These are phyloP conservation scores for Trypoxylus dichotomus DNA, from an alignment of 1,140 invertebrate species.

Conservation along the genomic window DNA sequence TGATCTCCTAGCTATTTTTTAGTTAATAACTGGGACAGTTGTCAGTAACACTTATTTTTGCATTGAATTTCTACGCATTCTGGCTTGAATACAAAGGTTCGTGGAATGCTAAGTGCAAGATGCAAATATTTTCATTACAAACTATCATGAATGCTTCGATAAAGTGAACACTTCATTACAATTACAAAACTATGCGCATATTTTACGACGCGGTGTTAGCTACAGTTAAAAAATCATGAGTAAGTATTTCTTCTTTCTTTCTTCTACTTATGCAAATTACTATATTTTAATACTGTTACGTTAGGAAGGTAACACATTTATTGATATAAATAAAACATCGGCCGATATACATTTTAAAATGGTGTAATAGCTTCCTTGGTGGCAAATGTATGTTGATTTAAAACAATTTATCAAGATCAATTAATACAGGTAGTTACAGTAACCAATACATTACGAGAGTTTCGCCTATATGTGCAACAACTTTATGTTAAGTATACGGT, in stretches of 20 bases:
- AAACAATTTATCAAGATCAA: slow-evolving; percentile 14
- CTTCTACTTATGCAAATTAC: not conserved
- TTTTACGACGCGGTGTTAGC: not conserved
- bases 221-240: not conserved
- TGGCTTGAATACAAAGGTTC: no score
- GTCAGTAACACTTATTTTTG: no score
- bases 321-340: slow-evolving; percentile 22
- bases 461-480: not conserved
- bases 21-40: no score
- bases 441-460: not conserved
- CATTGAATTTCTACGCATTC: no score
- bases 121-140: no score
- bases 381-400: slow-evolving; percentile 13
- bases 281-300: not conserved
- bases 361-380: slow-evolving; percentile 13
- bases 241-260: not conserved
- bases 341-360: slow-evolving; percentile 1
- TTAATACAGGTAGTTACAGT: slow-evolving; percentile 7
- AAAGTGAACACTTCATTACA: not conserved
- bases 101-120: no score
- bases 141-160: no score
- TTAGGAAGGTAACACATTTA: not conserved
- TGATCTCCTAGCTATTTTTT: no score
- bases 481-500: not conserved
- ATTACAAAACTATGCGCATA: slow-evolving; percentile 24